Base-by-base conservation (phyloP, 2,797 vertebrate genomes). In the Serranus cabrilla region DNA sequence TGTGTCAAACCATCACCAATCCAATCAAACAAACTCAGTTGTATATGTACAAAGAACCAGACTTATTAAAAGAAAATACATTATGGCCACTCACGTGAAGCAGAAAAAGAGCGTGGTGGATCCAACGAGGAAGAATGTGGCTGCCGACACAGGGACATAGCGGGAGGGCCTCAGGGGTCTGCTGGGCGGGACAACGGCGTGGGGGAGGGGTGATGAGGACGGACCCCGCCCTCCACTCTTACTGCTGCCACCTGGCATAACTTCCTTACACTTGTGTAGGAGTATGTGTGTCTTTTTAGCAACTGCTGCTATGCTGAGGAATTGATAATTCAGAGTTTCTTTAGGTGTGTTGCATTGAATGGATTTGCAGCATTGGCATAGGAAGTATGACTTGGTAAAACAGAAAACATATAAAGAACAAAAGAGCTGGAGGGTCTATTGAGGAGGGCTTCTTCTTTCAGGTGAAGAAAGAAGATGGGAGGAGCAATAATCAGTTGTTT, bases 101-200 rank as follows among this genome's bases (percentile, higher is more conserved):
- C 97, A 96, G 90, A 99, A 99, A 96, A 99, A 99, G 80, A 99
- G 97, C 1, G 97, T 98, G 55, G 97, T 99, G 76, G 98, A 96
- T 84, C 98, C 98, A 74, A 99, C 97, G 66, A 99, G 93, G 95
- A 99, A 98, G 95, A 97, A 92, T n/a, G 97, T 97, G 18, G 98
- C 98, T 23, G 97, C 98, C 0, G 97, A 97, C 87, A 99, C 97
- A 0, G 97, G 98, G 72, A 99, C 95, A 11, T 99, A 99, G 78
- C 98, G 98, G 89, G 97, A 98, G 81, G 97, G 97, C 90, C 97
- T 95, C 88, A 99, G 94, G 39, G 96, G 97, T 87, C 96, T 96
- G 71, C 63, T 87, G 76, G 92, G 84, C 0, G 90, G 89, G 68
- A 89, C 86, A 14, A 90, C 87, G 0, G 91, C 20, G 14, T 95